Conservation (phyloP, 2,797 vertebrate genomes). For the Pangasius djambal region DNA sequence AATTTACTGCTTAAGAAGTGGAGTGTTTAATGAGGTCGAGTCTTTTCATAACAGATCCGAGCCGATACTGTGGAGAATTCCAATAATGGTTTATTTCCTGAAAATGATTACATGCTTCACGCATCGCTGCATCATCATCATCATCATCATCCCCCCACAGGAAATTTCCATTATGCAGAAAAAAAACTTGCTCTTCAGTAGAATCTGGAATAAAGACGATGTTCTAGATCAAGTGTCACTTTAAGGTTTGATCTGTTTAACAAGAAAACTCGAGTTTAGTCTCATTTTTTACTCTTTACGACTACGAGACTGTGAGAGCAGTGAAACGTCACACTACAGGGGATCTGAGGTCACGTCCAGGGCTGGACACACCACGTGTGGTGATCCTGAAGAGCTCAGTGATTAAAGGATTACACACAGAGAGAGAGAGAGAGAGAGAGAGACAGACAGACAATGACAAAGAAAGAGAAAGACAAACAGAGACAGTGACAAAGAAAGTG, state of each 20-base stretch:
- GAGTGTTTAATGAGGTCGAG: background rate
- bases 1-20: background rate
- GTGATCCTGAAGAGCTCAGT: too few species aligned
- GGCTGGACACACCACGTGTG: too few species aligned
- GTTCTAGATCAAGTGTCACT: background rate
- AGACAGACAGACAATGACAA: too few species aligned
- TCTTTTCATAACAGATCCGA: background rate
- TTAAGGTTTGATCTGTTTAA: background rate
- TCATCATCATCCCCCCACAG: background rate
- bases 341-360: too few species aligned
- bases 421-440: too few species aligned
- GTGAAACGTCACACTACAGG: too few species aligned
- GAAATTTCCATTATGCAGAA: background rate
- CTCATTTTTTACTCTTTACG: background rate
- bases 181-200: background rate
- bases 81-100: background rate
- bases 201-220: background rate
- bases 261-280: background rate
- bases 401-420: too few species aligned
- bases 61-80: background rate
- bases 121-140: background rate
- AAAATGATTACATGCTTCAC: background rate
- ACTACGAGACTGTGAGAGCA: background rate
- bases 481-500: too few species aligned
- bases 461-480: too few species aligned